phyloP scores from a whole-genome alignment of 2,113 vertebrate genomes.

The Electrona antarctica region DNA sequence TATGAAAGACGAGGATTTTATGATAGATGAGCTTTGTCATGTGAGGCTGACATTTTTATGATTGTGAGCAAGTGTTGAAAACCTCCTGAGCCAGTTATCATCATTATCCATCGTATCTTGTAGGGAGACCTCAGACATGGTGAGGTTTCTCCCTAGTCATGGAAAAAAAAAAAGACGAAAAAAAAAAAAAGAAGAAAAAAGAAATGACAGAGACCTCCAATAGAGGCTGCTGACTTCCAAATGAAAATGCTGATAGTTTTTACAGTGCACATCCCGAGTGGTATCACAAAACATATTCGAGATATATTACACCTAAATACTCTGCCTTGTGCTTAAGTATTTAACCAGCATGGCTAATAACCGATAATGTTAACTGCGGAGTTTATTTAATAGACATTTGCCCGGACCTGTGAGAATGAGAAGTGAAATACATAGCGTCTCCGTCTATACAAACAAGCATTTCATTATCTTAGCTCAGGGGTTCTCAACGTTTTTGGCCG shows the following conservation, averaged over 20 bases:
- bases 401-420: slow-evolving; percentile 17
- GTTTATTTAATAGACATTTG: slow-evolving; percentile 50
- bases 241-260: slow-evolving; percentile 58
- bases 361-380: slow-evolving; percentile 28
- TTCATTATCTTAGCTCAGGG: slow-evolving; percentile 38
- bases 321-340: slow-evolving; percentile 44
- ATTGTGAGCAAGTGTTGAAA: slow-evolving; percentile 71
- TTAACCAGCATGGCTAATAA: slow-evolving; percentile 20
- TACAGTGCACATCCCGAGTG: slow-evolving; percentile 34
- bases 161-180: neutral
- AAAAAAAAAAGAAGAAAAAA: neutral
- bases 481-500: too few relatives aligned
- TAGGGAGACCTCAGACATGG: slow-evolving; percentile 47
- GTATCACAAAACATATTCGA: slow-evolving; percentile 47
- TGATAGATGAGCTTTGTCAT: slow-evolving; percentile 73
- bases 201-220: slow-evolving; percentile 39
- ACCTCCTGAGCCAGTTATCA: slow-evolving; percentile 66
- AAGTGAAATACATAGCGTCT: slow-evolving; percentile 18
- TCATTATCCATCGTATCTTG: slow-evolving; percentile 64
- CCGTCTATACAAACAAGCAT: slow-evolving; percentile 18
- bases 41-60: slow-evolving; percentile 72
- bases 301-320: slow-evolving; percentile 43
- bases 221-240: slow-evolving; percentile 37
- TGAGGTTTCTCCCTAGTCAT: slow-evolving; percentile 38
- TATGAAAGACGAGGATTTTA: slow-evolving; percentile 35